phyloP scores from a whole-genome alignment of 1,140 invertebrate species.

The Homalodisca vitripennis region DNA sequence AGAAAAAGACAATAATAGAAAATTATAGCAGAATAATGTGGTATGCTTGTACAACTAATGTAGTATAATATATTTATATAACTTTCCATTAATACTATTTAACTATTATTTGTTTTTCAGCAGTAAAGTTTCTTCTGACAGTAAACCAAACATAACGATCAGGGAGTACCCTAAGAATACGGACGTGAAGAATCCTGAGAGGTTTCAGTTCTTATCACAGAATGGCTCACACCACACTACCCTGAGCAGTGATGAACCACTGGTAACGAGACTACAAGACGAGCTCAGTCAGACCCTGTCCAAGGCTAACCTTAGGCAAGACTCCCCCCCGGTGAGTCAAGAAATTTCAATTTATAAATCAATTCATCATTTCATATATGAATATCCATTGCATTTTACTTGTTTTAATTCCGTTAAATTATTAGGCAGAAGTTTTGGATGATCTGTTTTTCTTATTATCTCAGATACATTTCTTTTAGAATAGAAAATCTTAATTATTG shows the following conservation, averaged over 20 bases:
- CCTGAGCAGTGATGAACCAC: conserved; percentile 44
- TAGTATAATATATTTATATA: too few relatives aligned
- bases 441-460: too few relatives aligned
- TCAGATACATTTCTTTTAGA: too few relatives aligned
- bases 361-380: too few relatives aligned
- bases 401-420: too few relatives aligned
- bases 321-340: neutral
- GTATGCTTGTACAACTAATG: too few relatives aligned
- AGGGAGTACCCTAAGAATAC: conserved; percentile 62
- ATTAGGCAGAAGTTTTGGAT: too few relatives aligned
- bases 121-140: conserved; percentile 39
- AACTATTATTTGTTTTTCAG: conserved; percentile 39
- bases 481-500: too few relatives aligned
- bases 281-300: conserved; percentile 70
- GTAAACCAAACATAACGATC: conserved; percentile 57
- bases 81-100: neutral
- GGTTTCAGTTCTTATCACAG: conserved; percentile 63
- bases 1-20: too few relatives aligned
- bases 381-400: too few relatives aligned
- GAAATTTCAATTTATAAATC: too few relatives aligned
- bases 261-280: conserved; percentile 64
- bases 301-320: conserved; percentile 51
- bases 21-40: too few relatives aligned
- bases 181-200: conserved; percentile 60
- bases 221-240: conserved; percentile 36